A percentile compares a stretch with the other conserved stretches of the same genome.
phyloP scores from a whole-genome alignment of 1,140 invertebrate genomes.

The Aphelenchoides fujianensis region DNA sequence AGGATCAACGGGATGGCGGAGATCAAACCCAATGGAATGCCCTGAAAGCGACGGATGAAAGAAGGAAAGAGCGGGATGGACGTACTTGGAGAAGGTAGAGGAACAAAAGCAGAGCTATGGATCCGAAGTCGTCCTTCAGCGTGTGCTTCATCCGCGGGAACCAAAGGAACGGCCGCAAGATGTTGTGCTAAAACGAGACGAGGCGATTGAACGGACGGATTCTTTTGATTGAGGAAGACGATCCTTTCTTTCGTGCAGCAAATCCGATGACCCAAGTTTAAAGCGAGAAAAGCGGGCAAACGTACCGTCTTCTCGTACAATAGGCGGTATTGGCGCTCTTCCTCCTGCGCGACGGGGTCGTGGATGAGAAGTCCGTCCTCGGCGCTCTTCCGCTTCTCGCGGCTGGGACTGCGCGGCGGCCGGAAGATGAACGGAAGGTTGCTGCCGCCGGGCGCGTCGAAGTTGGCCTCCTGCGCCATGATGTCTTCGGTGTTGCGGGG shows the following conservation, averaged over 20 bases:
- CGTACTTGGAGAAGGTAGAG: constrained; percentile 57
- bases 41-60: constrained; percentile 68
- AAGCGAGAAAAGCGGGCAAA: neutral
- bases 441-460: constrained; percentile 18
- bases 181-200: constrained; percentile 27
- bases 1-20: constrained; percentile 90
- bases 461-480: constrained; percentile 28
- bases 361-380: constrained; percentile 14
- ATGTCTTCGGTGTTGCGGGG: constrained; percentile 21
- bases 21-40: constrained; percentile 87
- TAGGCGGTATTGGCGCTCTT: constrained; percentile 1
- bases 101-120: constrained; percentile 55
- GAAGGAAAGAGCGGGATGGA: constrained; percentile 20
- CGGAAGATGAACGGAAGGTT: constrained; percentile 18
- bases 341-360: neutral
- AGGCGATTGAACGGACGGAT: no score
- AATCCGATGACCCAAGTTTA: no score
- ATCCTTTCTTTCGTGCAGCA: no score
- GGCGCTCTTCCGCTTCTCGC: constrained; percentile 8
- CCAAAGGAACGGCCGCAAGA: constrained; percentile 37
- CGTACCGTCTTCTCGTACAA: constrained; percentile 10
- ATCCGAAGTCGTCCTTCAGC: constrained; percentile 60
- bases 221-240: no score
- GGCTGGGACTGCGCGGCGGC: constrained; percentile 7
- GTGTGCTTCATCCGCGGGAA: constrained; percentile 44